Percentiles rank a stretch among this genome's conserved stretches.
phyloP scores from a whole-genome alignment of 2,797 vertebrate species.

The Platalea minor region DNA sequence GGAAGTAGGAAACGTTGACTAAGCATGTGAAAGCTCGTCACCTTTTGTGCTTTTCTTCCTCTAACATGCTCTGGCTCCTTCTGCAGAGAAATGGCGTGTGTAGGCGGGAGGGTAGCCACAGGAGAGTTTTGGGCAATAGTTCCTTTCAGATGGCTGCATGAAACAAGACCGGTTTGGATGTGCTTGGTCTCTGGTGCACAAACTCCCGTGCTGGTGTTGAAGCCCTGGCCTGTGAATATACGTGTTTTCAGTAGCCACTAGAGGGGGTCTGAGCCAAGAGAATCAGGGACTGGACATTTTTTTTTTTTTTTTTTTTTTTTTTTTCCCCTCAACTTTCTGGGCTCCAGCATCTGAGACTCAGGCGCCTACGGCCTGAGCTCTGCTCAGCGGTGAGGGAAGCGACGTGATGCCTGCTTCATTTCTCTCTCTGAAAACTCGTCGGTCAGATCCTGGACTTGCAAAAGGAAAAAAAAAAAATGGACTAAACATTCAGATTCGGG shows the following conservation, averaged over 20 bases:
- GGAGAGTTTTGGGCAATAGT: not conserved
- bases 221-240: not conserved
- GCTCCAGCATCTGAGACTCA: not conserved
- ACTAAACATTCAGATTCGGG: not conserved
- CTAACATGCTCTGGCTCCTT: not conserved
- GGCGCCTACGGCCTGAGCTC: not conserved
- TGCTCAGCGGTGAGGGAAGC: not conserved
- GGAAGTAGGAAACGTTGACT: not conserved
- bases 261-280: conserved; percentile 51
- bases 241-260: not conserved
- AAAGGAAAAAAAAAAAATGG: not conserved
- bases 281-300: not conserved
- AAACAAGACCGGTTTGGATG: not conserved
- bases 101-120: accelerated
- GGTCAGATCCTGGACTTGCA: not conserved
- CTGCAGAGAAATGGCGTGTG: accelerated
- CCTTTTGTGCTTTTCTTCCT: not conserved
- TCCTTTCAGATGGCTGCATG: not conserved
- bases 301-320: not conserved
- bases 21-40: not conserved
- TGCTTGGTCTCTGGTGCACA: not conserved
- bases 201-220: not conserved
- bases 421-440: not conserved
- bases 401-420: not conserved
- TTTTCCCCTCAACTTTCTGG: not conserved